These are phyloP conservation scores for Drosophila longiperda DNA, from an alignment of 2,888 invertebrate genomes.

Conservation along the genomic window DNA sequence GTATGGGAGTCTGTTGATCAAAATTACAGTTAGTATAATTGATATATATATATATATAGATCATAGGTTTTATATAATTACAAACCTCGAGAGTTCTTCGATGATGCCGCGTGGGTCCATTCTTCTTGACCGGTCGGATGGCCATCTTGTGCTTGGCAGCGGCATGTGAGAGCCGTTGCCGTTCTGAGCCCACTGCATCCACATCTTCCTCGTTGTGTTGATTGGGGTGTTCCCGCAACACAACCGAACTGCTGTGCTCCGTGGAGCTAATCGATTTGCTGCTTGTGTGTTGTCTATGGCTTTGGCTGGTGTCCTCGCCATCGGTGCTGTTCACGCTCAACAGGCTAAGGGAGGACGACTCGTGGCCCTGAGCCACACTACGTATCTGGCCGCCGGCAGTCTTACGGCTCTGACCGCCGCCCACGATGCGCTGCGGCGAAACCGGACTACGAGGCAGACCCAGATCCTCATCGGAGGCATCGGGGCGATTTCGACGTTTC, in stretches of 20 bases:
- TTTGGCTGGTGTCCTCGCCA: constrained; percentile 65
- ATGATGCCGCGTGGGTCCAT: constrained; percentile 89
- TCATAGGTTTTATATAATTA: not conserved
- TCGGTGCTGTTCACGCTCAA: constrained; percentile 90
- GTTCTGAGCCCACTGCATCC: constrained; percentile 79
- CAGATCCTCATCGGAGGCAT: constrained; percentile 90
- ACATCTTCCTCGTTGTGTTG: constrained; percentile 69
- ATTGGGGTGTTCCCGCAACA: constrained; percentile 57
- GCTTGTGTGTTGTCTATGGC: constrained; percentile 53
- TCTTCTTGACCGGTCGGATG: constrained; percentile 90
- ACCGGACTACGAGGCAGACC: constrained; percentile 91
- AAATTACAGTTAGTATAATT: not conserved
- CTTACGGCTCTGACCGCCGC: constrained; percentile 42
- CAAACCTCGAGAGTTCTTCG: constrained; percentile 87
- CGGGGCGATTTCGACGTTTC: constrained; percentile 88
- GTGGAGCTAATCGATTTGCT: constrained; percentile 62
- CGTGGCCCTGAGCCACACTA: constrained; percentile 39
- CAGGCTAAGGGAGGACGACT: constrained; percentile 85
- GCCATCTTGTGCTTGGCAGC: constrained; percentile 93
- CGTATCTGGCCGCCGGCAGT: constrained; percentile 26
- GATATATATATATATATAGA: not conserved
- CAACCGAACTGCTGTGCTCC: constrained; percentile 64
- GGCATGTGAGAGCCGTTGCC: constrained; percentile 89
- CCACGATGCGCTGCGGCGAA: constrained; percentile 87
- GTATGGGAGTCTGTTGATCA: constrained; percentile 87